Evolutionary conservation across 2,797 vertebrate genomes (phyloP).

Genomic region (Clarias laeviceps): DNA sequence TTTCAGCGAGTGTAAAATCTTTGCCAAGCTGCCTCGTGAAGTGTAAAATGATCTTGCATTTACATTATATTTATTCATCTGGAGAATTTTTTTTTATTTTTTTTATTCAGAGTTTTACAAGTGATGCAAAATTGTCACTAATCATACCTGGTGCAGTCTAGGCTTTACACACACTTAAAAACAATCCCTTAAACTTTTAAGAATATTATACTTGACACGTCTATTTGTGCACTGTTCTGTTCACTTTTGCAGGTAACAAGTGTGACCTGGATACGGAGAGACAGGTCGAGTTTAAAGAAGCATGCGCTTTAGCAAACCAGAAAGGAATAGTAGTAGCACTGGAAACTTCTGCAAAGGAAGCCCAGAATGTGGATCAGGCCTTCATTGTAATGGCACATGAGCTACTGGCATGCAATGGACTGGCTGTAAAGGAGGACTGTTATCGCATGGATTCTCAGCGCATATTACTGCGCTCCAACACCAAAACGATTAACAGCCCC

Average conservation of each 20-base stretch:
- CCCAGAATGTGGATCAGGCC: slow-evolving; percentile 89
- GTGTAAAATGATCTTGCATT: background rate
- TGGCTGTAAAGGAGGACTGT: slow-evolving; percentile 78
- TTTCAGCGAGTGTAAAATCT: background rate
- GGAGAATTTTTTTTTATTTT: background rate
- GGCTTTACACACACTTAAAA: background rate
- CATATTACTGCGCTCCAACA: slow-evolving; percentile 72
- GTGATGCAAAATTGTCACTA: background rate
- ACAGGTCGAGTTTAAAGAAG: slow-evolving; percentile 89
- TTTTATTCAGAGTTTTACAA: background rate
- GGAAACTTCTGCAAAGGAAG: slow-evolving; percentile 93
- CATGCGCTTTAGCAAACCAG: slow-evolving; percentile 88
- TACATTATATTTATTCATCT: background rate
- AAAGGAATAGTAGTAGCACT: slow-evolving; percentile 83
- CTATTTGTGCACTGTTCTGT: background rate
- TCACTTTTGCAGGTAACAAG: slow-evolving; percentile 84
- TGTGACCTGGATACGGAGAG: slow-evolving; percentile 82
- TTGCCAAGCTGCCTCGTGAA: background rate
- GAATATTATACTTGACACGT: background rate
- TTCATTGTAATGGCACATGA: slow-evolving; percentile 90
- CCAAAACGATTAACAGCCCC: slow-evolving; percentile 72
- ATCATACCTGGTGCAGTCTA: background rate
- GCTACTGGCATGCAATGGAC: slow-evolving; percentile 85
- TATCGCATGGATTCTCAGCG: slow-evolving; percentile 60
- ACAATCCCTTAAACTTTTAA: background rate